Conservation (phyloP, 2,888 invertebrate species). For the Cheiracanthium punctorium region DNA sequence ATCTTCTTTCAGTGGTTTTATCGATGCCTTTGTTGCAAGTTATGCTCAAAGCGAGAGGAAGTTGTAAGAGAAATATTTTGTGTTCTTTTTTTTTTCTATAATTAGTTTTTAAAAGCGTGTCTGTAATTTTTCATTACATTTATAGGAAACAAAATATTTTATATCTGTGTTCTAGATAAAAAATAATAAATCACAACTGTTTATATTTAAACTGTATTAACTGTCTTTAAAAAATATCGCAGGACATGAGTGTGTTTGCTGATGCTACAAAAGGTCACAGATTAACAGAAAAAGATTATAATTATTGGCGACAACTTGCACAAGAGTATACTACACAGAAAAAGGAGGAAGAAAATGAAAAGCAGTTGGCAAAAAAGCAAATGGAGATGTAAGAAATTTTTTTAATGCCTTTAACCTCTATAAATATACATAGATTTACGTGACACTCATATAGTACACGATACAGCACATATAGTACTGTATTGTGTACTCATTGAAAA, state of each 20-base stretch:
- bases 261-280: constrained; percentile 46
- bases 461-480: too few species aligned
- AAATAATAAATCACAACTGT: too few species aligned
- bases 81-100: too few species aligned
- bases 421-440: background rate
- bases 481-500: too few species aligned
- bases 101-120: too few species aligned
- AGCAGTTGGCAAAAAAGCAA: constrained; percentile 52
- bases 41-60: constrained; percentile 32
- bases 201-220: too few species aligned
- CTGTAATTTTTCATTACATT: too few species aligned
- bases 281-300: constrained; percentile 66
- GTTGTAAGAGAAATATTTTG: constrained; percentile 41
- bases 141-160: too few species aligned
- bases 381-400: constrained; percentile 61
- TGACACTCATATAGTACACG: too few species aligned
- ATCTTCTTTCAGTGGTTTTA: constrained; percentile 51
- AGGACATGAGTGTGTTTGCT: constrained; percentile 56
- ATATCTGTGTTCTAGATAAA: too few species aligned
- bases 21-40: constrained; percentile 52
- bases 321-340: constrained; percentile 53
- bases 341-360: constrained; percentile 50
- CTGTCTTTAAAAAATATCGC: too few species aligned
- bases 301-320: constrained; percentile 64
- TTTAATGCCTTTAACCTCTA: background rate